Conservation (phyloP, 1,140 invertebrate species). For the Drosophila lini region DNA sequence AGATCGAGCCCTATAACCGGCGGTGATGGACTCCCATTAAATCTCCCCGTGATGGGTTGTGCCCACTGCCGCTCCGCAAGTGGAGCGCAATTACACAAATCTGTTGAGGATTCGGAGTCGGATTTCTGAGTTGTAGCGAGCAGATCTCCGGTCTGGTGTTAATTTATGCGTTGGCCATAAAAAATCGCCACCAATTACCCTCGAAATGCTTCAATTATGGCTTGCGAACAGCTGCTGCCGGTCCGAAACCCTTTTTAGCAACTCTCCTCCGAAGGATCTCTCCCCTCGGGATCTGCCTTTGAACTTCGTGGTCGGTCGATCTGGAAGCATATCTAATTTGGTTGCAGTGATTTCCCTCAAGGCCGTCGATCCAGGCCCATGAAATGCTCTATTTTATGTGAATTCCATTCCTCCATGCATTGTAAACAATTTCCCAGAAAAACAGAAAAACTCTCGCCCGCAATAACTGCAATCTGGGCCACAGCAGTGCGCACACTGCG, state of each 20-base stretch:
- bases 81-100: slow-evolving; percentile 75
- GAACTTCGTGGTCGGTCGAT: slow-evolving; percentile 35
- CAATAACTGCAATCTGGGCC: slow-evolving; percentile 61
- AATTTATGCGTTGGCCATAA: slow-evolving; percentile 78
- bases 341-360: slow-evolving; percentile 41
- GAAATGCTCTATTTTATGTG: slow-evolving; percentile 46
- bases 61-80: slow-evolving; percentile 15
- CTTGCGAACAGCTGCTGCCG: slow-evolving; percentile 72
- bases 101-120: slow-evolving; percentile 46
- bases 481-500: slow-evolving; percentile 41
- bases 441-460: slow-evolving; percentile 10
- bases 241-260: slow-evolving; percentile 77
- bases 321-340: slow-evolving; percentile 58
- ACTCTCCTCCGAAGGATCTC: slow-evolving; percentile 17
- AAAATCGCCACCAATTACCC: slow-evolving; percentile 77
- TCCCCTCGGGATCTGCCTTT: slow-evolving; percentile 20
- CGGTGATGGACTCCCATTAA: slow-evolving; percentile 52
- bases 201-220: slow-evolving; percentile 79
- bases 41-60: slow-evolving; percentile 34
- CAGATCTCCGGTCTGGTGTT: slow-evolving; percentile 60
- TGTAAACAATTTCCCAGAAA: slow-evolving; percentile 47
- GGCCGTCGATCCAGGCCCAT: slow-evolving; percentile 20
- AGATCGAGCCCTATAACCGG: slow-evolving; percentile 66
- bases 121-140: slow-evolving; percentile 10
- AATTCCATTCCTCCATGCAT: slow-evolving; percentile 14